Conservation (phyloP, 2,113 vertebrate genomes). For the Chloroceryle aenea region DNA sequence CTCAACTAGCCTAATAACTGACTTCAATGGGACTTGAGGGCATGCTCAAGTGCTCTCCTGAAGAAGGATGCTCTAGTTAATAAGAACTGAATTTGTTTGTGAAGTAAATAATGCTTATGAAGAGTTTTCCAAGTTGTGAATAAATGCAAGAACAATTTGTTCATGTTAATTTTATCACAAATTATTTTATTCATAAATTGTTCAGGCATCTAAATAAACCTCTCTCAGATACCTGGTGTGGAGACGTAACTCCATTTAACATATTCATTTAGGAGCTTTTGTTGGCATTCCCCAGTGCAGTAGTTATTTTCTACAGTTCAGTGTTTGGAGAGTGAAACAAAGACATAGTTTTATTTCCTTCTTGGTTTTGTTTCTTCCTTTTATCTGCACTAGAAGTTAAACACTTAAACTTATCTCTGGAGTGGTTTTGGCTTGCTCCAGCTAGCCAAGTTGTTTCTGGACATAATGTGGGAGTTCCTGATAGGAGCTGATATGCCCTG, state of each 20-base stretch:
- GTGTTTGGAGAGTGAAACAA: background rate
- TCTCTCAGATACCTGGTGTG: background rate
- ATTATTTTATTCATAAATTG: background rate
- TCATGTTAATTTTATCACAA: background rate
- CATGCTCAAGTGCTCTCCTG: background rate
- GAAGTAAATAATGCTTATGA: constrained; percentile 40
- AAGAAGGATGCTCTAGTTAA: constrained; percentile 45
- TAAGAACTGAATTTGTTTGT: background rate
- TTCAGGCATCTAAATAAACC: background rate
- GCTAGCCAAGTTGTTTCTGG: background rate
- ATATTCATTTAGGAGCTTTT: background rate
- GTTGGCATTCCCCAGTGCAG: background rate
- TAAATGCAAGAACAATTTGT: background rate
- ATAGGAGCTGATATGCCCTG: background rate
- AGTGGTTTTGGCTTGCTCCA: background rate
- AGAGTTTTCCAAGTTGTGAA: background rate
- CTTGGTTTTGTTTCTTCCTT: background rate
- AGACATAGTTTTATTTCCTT: background rate
- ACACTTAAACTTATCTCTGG: background rate
- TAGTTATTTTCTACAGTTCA: background rate
- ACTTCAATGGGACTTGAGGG: background rate
- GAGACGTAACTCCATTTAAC: background rate
- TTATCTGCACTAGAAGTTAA: background rate
- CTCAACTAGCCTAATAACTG: constrained; percentile 18
- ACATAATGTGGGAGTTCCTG: background rate